Evolutionary conservation across 2,797 vertebrate genomes (phyloP), one percentile per base, ranked within the genome.

Genomic region (Helicolenus hilgendorfi): DNA sequence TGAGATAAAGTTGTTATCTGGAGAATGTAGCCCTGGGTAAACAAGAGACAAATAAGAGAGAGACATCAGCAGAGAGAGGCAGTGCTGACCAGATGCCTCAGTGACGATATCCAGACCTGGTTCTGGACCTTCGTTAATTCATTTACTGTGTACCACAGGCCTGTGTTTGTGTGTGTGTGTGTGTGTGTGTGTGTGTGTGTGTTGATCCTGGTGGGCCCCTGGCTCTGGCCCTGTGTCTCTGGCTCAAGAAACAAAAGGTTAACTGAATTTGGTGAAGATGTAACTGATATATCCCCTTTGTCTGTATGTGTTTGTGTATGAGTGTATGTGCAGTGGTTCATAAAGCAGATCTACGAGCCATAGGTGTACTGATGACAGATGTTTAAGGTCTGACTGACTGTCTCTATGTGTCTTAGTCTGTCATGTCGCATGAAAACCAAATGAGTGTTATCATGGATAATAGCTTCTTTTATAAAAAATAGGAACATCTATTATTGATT

Each of bases 91-190:
- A 95, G 95, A 95, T 93, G 92, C 86, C 88, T 70, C 89, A 11
- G 24, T 95, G 96, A 96, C 63, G 20, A 92, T 91, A 86, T 94
- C 96, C 96, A 96, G 96, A 93, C 92, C 1, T 41, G 86, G 89
- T 72, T 94, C 95, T 96, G 94, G 85, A 83, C 86, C 81, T 33
- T 55, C 7, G 77, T 85, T 95, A 95, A 96, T 95, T 88, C 72
- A 94, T 81, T 96, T 96, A 95, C 82, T 65, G 77, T 92, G 83
- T 31, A 91, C 77, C 77, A 89, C 89, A 93, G 92, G 87, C 93
- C 84, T 74, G 81, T 81, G 58, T 88, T 77, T 82, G 79, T 71
- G 74, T 81, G 71, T 35, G 27, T 72, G 59, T 56, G 14, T 85
- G 14, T 73, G 76, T 69, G 38, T 87, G 88, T 91, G 77, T 62